Base-by-base conservation (phyloP, 2,888 invertebrate genomes). In the Chelonus formosanus region DNA sequence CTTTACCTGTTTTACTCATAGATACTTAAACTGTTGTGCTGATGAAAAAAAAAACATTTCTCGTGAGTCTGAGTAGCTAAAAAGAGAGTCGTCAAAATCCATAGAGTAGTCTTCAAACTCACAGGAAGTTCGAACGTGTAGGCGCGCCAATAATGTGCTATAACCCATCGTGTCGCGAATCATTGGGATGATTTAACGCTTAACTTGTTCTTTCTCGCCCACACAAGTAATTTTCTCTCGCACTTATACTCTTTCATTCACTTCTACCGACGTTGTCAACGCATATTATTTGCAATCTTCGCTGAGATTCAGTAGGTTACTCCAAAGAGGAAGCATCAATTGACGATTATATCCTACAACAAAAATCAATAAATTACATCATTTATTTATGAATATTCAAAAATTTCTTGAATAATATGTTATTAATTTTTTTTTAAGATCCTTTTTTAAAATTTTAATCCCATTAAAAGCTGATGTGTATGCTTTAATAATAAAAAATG, bases 151-250 rank as follows among this genome's bases (percentile, higher is more conserved):
- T 60, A 34, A 50, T 48, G 60, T 40, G 60, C 36, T 31, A 52
- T 31, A 32, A 52, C 52, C 8, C 50, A 60, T 60, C 52, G 7
- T 36, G 20, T 50, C 43, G 60, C 43, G 52, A 50, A 60, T 60
- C 50, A 59, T 60, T 36, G 50, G 10, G 52, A 60, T 60, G 60
- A 60, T 60, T 60, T 60, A 60, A 60, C 50, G 52, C 50, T 60
- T 40, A 60, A 52, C 52, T 60, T 60, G 60, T 60, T 57, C 52
- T 52, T 36, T 34, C n/a, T 59, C 58, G 36, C 60, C 50, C 50
- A 60, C 60, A 31, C 48, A 7, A 10, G 35, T 20, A 60, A 52
- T 60, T 52, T 50, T 20, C 40, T 20, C 36, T 40, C 40, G 47
- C 47, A 36, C 35, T 40, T 55, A 40, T 3, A n/a, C 32, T 31